phyloP scores from a whole-genome alignment of 2,888 invertebrate species.

The Epinotia bilunana region DNA sequence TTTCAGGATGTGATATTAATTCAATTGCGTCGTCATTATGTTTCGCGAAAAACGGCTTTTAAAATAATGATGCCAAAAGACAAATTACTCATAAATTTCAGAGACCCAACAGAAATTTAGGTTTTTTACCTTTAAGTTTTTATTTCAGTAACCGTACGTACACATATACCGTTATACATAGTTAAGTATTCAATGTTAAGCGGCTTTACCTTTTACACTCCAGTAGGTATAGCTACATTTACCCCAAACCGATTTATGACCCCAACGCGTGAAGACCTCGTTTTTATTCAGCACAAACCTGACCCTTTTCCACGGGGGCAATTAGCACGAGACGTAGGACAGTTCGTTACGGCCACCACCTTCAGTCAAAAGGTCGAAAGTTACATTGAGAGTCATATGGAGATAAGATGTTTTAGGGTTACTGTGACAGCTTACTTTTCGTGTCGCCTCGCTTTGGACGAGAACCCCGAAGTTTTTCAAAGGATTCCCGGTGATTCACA shows the following conservation, averaged over 20 bases:
- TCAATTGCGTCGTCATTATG: no score
- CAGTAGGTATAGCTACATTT: neutral
- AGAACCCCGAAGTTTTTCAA: slow-evolving; percentile 4
- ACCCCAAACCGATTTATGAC: neutral
- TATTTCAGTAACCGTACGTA: no score
- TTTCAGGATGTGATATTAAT: no score
- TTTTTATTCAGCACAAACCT: slow-evolving; percentile 11
- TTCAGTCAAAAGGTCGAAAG: neutral
- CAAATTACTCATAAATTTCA: no score
- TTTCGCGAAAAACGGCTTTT: no score
- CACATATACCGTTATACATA: no score
- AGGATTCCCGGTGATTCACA: slow-evolving; percentile 2
- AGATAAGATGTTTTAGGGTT: neutral
- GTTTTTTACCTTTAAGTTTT: no score
- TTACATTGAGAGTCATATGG: neutral
- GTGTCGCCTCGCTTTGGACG: neutral
- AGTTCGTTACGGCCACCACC: neutral
- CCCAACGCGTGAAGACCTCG: slow-evolving; percentile 6
- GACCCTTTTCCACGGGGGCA: slow-evolving; percentile 23
- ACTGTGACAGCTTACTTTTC: neutral
- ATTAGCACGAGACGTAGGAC: slow-evolving; percentile 12
- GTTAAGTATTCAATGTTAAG: neutral
- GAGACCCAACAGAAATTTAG: no score
- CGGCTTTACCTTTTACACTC: neutral
- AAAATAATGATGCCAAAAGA: no score